Conservation (phyloP, 2,888 invertebrate genomes). For the Linnaemya tessellans region DNA sequence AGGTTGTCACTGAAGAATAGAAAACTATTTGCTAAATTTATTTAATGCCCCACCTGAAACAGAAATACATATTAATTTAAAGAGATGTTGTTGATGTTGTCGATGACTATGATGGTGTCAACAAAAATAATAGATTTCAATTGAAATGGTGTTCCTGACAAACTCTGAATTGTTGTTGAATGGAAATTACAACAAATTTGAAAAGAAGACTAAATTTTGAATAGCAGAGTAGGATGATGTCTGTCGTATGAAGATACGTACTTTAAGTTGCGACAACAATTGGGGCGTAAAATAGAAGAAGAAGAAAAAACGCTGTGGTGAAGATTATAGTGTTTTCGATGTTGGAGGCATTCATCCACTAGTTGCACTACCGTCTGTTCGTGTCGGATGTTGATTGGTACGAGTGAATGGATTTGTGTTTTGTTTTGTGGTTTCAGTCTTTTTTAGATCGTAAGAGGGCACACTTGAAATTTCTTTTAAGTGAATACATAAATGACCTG, state of each 20-base stretch:
- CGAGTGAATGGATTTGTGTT: constrained; percentile 42
- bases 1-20: constrained; percentile 13
- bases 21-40: constrained; percentile 21
- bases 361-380: constrained; percentile 39
- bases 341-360: constrained; percentile 47
- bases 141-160: constrained; percentile 54
- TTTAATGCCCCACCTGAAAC: constrained; percentile 54
- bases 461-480: constrained; percentile 1
- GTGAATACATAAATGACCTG: neutral
- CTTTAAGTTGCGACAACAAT: constrained; percentile 33
- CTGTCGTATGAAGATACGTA: constrained; percentile 21
- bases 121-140: constrained; percentile 52
- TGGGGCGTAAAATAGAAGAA: constrained; percentile 51
- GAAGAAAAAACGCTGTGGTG: constrained; percentile 12
- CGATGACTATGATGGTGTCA: constrained; percentile 62
- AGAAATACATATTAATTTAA: constrained; percentile 45
- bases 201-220: constrained; percentile 28
- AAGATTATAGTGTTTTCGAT: constrained; percentile 44
- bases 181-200: constrained; percentile 32
- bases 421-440: constrained; percentile 35
- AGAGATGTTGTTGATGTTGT: constrained; percentile 49
- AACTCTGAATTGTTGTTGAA: constrained; percentile 12
- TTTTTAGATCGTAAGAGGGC: neutral
- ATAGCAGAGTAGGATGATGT: constrained; percentile 18
- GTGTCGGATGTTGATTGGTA: constrained; percentile 23